Base-by-base conservation (phyloP, 2,113 vertebrate species). In the Recurvirostra avosetta region DNA sequence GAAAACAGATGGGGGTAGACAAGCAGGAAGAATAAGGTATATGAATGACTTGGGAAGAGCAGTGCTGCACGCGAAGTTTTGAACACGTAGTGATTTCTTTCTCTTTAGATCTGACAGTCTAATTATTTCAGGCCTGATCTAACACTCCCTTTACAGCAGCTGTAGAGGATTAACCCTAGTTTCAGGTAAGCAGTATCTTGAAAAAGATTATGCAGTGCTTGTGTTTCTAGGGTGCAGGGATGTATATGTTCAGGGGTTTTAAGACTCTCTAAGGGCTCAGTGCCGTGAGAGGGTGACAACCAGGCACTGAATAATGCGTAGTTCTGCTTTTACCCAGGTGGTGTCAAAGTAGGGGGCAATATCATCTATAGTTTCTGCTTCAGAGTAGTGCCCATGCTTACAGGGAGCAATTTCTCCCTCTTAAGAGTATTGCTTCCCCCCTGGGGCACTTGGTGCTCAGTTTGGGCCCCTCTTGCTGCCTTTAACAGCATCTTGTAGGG, bases 301-400 rank as follows among this genome's bases (percentile, higher is more conserved):
- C n/a, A 47, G 65, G 10, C 22, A 30, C 56, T 22, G 59, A 72
- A 15, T 11, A 25, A 36, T 25, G 25, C 26, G 5, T 40, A 40
- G 40, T 12, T 55, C 13, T 71, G 71, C 47, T 45, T 53, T 53
- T 59, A 19, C 20, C 20, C 11, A 43, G 40, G 13, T 17, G 47
- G 17, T 38, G 43, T 40, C 25, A 8, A 3, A 40, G n/a, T 6
- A 4, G 22, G 34, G 38, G 40, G 30, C 4, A 8, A 6, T 0
- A 27, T 9, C 16, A 8, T 19, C 26, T 15, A 3, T 0, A 1
- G 21, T 9, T 80, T 3, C 20, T 30, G 32, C 1, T 67, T 9
- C 12, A 71, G 66, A 29, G 49, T 29, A 30, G 20, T 2, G 36
- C n/a, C 23, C 7, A 6, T 21, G 45, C 7, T 41, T 11, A 4